phyloP scores from a whole-genome alignment of 2,888 invertebrate species.

The Clostera curtula region DNA sequence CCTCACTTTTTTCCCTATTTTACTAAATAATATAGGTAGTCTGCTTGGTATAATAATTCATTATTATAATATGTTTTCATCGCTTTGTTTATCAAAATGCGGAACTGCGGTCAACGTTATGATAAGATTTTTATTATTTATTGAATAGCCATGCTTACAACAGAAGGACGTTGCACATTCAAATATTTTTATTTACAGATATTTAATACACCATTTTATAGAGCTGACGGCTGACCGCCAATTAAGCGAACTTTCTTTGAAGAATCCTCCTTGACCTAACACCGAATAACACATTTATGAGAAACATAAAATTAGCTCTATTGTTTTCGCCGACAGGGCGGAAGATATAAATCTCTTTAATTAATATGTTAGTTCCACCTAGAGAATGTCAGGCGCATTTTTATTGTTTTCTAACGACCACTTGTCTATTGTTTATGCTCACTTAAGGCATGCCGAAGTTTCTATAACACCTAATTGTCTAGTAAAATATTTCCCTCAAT shows the following conservation, averaged over 20 bases:
- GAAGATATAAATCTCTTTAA: constrained; percentile 42
- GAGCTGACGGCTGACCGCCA: too few species aligned
- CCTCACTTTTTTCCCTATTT: too few species aligned
- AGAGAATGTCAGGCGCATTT: constrained; percentile 32
- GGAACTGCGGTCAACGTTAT: too few species aligned
- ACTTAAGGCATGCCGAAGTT: constrained; percentile 6
- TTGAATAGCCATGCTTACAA: too few species aligned
- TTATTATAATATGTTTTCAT: too few species aligned
- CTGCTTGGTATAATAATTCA: too few species aligned
- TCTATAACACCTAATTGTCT: constrained; percentile 1
- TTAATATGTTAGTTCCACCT: constrained; percentile 34
- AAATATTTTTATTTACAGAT: too few species aligned
- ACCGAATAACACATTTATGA: constrained; percentile 31
- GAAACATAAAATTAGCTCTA: constrained; percentile 32
- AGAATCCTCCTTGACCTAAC: constrained; percentile 46
- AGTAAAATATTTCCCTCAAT: neutral
- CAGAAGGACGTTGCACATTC: too few species aligned
- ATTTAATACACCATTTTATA: too few species aligned
- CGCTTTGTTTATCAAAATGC: too few species aligned
- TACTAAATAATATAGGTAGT: too few species aligned
- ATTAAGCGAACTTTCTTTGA: constrained; percentile 9
- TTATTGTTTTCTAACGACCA: constrained; percentile 36
- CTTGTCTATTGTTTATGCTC: constrained; percentile 29
- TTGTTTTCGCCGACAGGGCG: constrained; percentile 43
- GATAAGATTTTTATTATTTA: too few species aligned